These are phyloP conservation scores for Dendrocincla tyrannina DNA, from an alignment of 2,797 vertebrate species.

Conservation along the genomic window DNA sequence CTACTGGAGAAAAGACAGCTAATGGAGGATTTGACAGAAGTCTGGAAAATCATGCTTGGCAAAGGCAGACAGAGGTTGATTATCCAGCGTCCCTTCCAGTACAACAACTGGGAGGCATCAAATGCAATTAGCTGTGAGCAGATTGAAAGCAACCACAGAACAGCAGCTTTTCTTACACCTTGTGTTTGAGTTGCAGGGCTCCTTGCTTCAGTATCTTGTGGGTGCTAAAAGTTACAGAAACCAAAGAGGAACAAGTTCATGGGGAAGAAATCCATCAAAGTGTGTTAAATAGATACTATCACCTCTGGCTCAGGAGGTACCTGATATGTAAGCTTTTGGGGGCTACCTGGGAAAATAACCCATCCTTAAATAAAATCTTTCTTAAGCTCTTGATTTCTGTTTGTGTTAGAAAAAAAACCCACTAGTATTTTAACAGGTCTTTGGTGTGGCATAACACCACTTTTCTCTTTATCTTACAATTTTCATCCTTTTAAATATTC, in stretches of 20 bases:
- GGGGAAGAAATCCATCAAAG: background rate
- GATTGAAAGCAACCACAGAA: background rate
- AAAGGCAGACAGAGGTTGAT: constrained; percentile 17
- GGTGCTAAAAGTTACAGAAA: background rate
- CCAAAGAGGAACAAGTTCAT: background rate
- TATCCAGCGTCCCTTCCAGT: background rate
- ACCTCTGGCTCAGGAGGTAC: background rate
- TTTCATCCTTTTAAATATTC: background rate
- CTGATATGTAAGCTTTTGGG: background rate
- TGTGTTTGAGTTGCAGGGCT: fast-evolving
- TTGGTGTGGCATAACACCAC: background rate
- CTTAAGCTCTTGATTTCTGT: background rate
- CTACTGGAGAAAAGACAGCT: background rate
- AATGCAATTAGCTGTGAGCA: background rate
- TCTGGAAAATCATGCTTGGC: background rate
- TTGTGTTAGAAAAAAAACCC: background rate
- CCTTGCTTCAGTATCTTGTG: background rate
- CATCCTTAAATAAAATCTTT: background rate
- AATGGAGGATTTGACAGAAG: constrained; percentile 1
- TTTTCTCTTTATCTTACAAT: background rate
- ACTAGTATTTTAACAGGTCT: background rate
- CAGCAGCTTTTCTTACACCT: background rate
- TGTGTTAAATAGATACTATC: background rate
- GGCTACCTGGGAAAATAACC: background rate
- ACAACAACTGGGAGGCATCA: background rate